Conservation (phyloP, 2,797 vertebrate species). For the Cossypha niveicapilla region DNA sequence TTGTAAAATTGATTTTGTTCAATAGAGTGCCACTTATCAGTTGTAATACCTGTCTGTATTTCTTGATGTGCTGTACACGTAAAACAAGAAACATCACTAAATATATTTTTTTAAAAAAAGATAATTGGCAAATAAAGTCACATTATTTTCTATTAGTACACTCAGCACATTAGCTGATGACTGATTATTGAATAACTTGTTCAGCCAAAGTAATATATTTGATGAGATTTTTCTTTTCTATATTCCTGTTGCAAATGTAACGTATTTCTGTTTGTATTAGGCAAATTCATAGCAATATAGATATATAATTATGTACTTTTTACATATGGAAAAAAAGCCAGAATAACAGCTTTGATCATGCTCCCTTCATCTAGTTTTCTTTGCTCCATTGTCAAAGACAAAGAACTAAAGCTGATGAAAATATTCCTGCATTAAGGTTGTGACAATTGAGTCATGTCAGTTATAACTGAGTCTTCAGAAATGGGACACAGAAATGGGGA, state of each 20-base stretch:
- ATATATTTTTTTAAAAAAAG: background rate
- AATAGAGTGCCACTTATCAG: background rate
- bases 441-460: background rate
- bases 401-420: background rate
- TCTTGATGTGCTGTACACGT: background rate
- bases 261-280: background rate
- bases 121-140: background rate
- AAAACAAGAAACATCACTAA: background rate
- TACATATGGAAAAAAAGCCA: background rate
- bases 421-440: fast-evolving
- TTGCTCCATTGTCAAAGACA: background rate
- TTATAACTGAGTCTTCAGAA: background rate
- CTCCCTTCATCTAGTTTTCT: background rate
- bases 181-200: background rate
- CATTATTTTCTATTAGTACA: background rate
- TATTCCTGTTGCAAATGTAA: background rate
- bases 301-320: background rate
- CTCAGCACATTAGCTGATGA: background rate
- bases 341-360: background rate
- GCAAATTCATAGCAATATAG: background rate
- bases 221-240: background rate
- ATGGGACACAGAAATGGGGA: no score
- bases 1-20: background rate
- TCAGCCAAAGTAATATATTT: background rate
- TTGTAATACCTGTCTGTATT: background rate